Base-by-base conservation (phyloP, 2,113 vertebrate genomes). In the Megaleporinus macrocephalus region DNA sequence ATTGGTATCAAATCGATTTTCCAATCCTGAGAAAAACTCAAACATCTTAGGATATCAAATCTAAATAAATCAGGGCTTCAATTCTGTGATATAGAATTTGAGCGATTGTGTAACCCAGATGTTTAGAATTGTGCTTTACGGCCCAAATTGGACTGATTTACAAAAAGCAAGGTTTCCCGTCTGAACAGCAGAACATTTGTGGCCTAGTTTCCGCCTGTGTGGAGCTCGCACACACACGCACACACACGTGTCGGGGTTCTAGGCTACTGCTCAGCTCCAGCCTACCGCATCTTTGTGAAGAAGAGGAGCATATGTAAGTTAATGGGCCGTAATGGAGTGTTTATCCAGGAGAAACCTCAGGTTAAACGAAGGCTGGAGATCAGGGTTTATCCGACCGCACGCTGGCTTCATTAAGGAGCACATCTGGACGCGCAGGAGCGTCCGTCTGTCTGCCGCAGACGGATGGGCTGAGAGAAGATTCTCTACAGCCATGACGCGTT, bases 291-390 rank as follows among this genome's bases (percentile, higher is more conserved):
- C 49, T 47, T 36, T 73, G 18, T 69, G 55, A 66, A 70, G 71
- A 66, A 70, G 71, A 49, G 74, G 77, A 84, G 83, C 84, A 86
- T 86, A 81, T 89, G 85, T 55, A 78, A 84, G 78, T 78, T 86
- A 72, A 84, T 87, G 83, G 81, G 79, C 85, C 83, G 72, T 86
- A 83, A 85, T 85, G 79, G 79, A 83, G 77, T 68, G 73, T 83
- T 84, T 84, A 84, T 85, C 85, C 86, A 86, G 86, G 82, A 86
- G 86, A 80, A 85, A 86, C 84, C 85, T 86, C 78, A 85, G 84
- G 85, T 88, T 85, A 84, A 84, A 82, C 78, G 73, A 84, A 83
- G 79, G 83, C 80, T 79, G 83, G 75, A 74, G 49, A 80, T 74
- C 66, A 78, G 79, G 84, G 86, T 78, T 82, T 63, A 84, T 89